phyloP scores from a whole-genome alignment of 2,797 vertebrate genomes.

The Neostethus bicornis region DNA sequence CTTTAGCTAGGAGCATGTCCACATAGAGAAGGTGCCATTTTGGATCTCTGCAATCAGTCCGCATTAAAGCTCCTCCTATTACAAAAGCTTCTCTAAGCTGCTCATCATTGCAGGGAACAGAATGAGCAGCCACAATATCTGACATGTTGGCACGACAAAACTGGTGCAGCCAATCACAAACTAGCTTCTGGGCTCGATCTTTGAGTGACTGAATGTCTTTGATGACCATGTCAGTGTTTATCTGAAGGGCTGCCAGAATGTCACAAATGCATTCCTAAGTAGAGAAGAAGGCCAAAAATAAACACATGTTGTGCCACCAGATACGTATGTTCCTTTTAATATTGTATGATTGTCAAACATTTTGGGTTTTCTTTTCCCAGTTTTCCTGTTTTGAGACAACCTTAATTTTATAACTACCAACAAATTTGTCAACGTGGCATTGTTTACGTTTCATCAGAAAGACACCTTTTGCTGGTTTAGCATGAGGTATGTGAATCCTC shows the following conservation, averaged over 20 bases:
- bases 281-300: conserved; percentile 3
- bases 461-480: conserved; percentile 89
- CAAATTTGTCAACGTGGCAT: not conserved
- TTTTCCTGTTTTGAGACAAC: too few species aligned
- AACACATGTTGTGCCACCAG: not conserved
- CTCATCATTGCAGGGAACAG: conserved; percentile 63
- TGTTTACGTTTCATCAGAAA: not conserved
- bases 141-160: conserved; percentile 76
- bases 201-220: conserved; percentile 86
- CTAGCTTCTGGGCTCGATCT: conserved; percentile 75
- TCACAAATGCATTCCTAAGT: conserved; percentile 87
- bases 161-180: conserved; percentile 86
- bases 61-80: conserved; percentile 77
- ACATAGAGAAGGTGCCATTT: conserved; percentile 84
- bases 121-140: conserved; percentile 48
- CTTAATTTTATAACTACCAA: too few species aligned
- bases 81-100: conserved; percentile 76
- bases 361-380: not conserved
- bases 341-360: not conserved
- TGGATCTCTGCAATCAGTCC: conserved; percentile 73
- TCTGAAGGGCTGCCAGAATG: conserved; percentile 81
- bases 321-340: not conserved
- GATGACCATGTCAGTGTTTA: conserved; percentile 75
- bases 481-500: conserved; percentile 86
- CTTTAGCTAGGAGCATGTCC: conserved; percentile 83